Conservation (phyloP, 1,140 invertebrate species). For the Tetramorium parvispinum region DNA sequence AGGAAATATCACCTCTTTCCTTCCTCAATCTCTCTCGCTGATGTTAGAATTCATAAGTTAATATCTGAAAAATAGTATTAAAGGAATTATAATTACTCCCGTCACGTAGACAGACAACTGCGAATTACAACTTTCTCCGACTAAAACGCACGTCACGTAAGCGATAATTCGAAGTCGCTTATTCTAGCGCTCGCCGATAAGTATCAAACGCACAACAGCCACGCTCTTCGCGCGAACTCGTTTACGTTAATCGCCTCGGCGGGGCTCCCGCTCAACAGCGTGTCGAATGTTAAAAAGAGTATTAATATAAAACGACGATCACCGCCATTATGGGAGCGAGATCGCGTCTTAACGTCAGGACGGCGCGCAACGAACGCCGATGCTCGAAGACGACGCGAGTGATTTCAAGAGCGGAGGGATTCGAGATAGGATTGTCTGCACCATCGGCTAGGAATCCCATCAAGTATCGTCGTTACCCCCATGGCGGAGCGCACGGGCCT, state of each 20-base stretch:
- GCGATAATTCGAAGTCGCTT: constrained; percentile 30
- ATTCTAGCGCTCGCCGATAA: constrained; percentile 25
- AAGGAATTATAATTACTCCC: constrained; percentile 40
- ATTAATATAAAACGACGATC: constrained; percentile 54
- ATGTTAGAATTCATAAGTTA: background rate
- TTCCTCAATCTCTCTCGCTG: background rate
- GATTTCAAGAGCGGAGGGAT: constrained; percentile 81
- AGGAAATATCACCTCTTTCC: background rate
- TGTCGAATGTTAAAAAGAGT: constrained; percentile 47
- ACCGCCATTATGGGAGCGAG: constrained; percentile 24
- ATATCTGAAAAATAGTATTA: background rate
- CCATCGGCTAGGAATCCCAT: constrained; percentile 86
- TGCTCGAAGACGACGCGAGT: constrained; percentile 80
- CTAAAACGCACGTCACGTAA: background rate
- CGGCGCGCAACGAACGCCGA: constrained; percentile 67
- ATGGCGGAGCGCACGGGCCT: constrained; percentile 65
- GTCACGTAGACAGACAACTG: constrained; percentile 6
- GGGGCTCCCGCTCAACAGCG: background rate
- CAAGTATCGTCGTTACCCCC: constrained; percentile 84
- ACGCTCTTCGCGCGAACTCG: constrained; percentile 3
- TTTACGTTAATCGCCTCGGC: constrained; percentile 30
- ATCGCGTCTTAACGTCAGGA: constrained; percentile 62
- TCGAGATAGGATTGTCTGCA: constrained; percentile 86
- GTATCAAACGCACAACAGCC: constrained; percentile 23
- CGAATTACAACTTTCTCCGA: constrained; percentile 28